These are phyloP conservation scores for Hydroisotoma schaefferi DNA, from an alignment of 2,888 invertebrate species.

Conservation along the genomic window DNA sequence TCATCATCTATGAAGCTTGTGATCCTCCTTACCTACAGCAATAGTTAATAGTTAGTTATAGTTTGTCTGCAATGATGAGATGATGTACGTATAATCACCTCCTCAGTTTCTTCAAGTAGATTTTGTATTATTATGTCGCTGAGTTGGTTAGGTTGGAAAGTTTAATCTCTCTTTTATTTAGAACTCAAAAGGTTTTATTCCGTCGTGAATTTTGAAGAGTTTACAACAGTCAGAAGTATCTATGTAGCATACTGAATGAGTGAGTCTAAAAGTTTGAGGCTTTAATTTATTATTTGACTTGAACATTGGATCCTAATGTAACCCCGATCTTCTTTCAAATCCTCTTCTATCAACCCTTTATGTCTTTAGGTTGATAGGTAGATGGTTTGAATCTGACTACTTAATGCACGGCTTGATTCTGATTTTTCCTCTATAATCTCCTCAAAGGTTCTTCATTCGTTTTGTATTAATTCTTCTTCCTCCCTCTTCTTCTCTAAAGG, in stretches of 20 bases:
- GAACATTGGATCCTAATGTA: slow-evolving; percentile 10
- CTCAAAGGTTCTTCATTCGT: slow-evolving; percentile 25
- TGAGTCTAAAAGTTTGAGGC: neutral
- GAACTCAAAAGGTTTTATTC: slow-evolving; percentile 25
- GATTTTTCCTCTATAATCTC: slow-evolving; percentile 36
- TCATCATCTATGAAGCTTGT: too few species aligned
- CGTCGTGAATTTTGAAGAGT: slow-evolving; percentile 6
- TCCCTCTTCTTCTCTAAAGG: slow-evolving; percentile 16
- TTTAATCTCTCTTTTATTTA: slow-evolving; percentile 41
- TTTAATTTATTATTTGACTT: slow-evolving; percentile 5
- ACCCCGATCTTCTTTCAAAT: slow-evolving; percentile 19
- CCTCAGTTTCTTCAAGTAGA: slow-evolving; percentile 14
- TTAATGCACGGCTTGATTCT: slow-evolving; percentile 22
- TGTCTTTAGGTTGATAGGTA: too few species aligned
- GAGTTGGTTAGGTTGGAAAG: slow-evolving; percentile 17
- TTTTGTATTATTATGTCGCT: slow-evolving; percentile 11
- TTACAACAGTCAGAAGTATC: too few species aligned
- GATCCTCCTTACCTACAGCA: too few species aligned
- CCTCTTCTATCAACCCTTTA: slow-evolving; percentile 7
- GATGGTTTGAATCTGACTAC: slow-evolving; percentile 6
- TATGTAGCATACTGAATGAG: neutral
- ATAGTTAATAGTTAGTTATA: too few species aligned
- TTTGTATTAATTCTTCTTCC: slow-evolving; percentile 19
- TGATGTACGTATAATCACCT: neutral
- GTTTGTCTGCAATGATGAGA: neutral